Evolutionary conservation across 2,888 invertebrate species (phyloP), one percentile per base, ranked within the genome.

Genomic region (Coenonympha arcania): DNA sequence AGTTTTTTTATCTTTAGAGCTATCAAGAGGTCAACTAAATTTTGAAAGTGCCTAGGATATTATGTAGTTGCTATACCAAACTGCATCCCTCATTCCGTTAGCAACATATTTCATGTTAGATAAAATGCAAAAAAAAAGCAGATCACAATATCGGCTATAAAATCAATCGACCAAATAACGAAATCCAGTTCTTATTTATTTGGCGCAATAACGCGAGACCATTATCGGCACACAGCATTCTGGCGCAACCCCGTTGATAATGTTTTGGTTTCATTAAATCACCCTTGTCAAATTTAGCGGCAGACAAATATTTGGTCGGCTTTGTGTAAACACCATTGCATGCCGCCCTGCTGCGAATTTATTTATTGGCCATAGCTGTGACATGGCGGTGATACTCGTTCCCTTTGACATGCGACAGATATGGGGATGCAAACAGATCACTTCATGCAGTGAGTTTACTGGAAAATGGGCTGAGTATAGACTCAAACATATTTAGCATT

Each of bases 251-350:
- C 65, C 60, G n/a, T n/a, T n/a, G n/a, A 54, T 58, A 58, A 66
- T 77, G 69, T 78, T 76, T 73, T 71, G 76, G 72, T 80, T 81
- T 80, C 79, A 83, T 81, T 76, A 79, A 79, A 78, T 69, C 71
- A 65, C 78, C 80, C 79, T 66, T 61, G 60, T 55, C 58, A 64
- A 69, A 66, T 66, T 68, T 62, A 60, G 66, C 63, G 69, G 62
- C 64, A 64, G 57, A 63, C 74, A 78, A 80, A 83, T 81, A 81
- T 79, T 74, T 75, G 77, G 69, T 50, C 55, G 57, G 66, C 66
- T 66, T 69, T 73, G 67, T 71, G 68, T 69, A 78, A 79, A 81
- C 75, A 81, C 64, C 66, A 67, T 71, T 70, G 66, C 69, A 63
- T 58, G 62, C 62, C 61, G 60, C 73, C 78, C 75, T 69, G 70